A percentile compares a stretch with the other conserved stretches of the same genome.
Evolutionary conservation across 2,113 vertebrate genomes (phyloP).

Genomic region (Pelvicachromis taeniatus): DNA sequence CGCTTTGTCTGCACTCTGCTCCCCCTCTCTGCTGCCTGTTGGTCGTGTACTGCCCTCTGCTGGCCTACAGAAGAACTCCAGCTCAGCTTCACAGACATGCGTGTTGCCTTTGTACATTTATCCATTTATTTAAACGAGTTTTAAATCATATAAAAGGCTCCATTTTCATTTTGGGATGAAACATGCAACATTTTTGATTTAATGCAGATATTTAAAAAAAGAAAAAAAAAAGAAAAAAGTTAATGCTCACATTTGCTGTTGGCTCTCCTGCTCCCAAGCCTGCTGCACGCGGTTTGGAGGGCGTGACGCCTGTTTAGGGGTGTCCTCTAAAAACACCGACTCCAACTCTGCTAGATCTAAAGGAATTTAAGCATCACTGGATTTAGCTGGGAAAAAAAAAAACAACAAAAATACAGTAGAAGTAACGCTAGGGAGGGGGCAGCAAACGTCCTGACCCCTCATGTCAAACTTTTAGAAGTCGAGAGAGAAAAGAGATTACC

Average conservation of each 20-base stretch:
- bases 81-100: background rate
- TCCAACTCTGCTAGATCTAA: slow-evolving; percentile 84
- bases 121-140: background rate
- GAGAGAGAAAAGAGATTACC: no score
- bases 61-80: slow-evolving; percentile 65
- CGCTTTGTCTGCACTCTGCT: slow-evolving; percentile 38
- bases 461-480: no score
- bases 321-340: slow-evolving; percentile 78
- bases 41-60: slow-evolving; percentile 48
- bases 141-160: background rate
- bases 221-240: background rate
- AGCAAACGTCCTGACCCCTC: no score
- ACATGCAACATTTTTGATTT: background rate
- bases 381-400: background rate
- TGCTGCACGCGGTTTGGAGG: slow-evolving; percentile 59
- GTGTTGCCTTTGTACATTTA: background rate
- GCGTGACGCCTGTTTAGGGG: slow-evolving; percentile 23
- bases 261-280: slow-evolving; percentile 78
- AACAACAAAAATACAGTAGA: background rate
- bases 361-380: background rate
- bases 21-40: background rate
- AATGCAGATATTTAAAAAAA: background rate
- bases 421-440: background rate
- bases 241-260: slow-evolving; percentile 46
- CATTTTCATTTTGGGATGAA: background rate